phyloP scores from a whole-genome alignment of 2,113 vertebrate species.

The Hiodon alosoides region DNA sequence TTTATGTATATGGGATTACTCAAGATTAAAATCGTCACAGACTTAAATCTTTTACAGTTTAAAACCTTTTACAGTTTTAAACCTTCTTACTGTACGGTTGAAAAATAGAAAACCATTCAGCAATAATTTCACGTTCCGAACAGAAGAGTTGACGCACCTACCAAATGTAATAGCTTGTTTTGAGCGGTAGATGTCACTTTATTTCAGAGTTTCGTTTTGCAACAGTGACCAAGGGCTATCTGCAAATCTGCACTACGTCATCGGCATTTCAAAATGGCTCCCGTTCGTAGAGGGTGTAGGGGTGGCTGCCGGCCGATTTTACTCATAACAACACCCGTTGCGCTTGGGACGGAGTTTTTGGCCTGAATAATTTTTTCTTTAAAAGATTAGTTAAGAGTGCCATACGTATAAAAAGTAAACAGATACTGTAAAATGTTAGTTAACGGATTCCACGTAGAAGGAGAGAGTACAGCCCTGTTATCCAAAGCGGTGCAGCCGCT shows the following conservation, averaged over 20 bases:
- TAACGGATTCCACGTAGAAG: constrained; percentile 43
- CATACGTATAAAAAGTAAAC: background rate
- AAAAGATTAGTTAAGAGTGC: background rate
- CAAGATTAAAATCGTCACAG: background rate
- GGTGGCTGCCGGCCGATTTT: constrained; percentile 21
- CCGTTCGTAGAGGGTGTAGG: constrained; percentile 23
- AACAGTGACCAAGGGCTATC: background rate
- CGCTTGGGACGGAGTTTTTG: background rate
- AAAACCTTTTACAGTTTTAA: background rate
- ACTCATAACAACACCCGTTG: constrained; percentile 13
- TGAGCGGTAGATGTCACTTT: constrained; percentile 16
- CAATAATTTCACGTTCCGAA: background rate
- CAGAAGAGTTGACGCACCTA: background rate
- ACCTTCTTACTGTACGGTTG: too few relatives aligned
- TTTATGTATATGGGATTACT: too few relatives aligned
- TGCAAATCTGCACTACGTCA: constrained; percentile 30
- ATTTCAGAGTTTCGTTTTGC: background rate
- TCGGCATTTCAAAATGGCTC: constrained; percentile 46
- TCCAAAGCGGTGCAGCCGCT: constrained; percentile 34
- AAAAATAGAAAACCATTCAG: background rate
- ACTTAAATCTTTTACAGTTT: background rate
- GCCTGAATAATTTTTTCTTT: background rate
- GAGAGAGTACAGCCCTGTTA: constrained; percentile 39
- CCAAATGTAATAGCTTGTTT: background rate
- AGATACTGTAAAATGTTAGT: constrained; percentile 50